A percentile compares a stretch with the other conserved stretches of the same genome.
phyloP scores from a whole-genome alignment of 23 tunicate genomes.

The Ciona savignyi region DNA sequence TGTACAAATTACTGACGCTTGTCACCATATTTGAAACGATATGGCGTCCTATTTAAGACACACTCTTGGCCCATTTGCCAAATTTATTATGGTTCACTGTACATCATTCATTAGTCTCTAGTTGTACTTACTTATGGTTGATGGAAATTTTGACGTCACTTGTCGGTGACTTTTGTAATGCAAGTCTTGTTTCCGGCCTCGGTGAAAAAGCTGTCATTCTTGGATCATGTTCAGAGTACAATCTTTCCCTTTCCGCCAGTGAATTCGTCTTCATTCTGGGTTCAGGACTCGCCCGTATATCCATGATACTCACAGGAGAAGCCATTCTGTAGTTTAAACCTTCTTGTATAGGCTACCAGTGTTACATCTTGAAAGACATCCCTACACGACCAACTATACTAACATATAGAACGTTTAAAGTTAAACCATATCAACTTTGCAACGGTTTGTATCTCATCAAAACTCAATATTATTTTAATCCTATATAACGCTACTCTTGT shows the following conservation, averaged over 20 bases:
- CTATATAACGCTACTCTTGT: too few relatives aligned
- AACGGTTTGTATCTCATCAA: too few relatives aligned
- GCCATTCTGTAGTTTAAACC: neutral
- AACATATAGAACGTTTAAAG: neutral
- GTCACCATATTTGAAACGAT: too few relatives aligned
- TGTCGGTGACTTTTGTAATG: conserved; percentile 46
- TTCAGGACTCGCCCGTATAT: conserved; percentile 4
- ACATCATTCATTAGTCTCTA: too few relatives aligned
- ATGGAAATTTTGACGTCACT: conserved; percentile 49
- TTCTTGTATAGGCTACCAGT: neutral
- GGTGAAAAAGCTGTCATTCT: conserved; percentile 76
- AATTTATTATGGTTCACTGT: too few relatives aligned
- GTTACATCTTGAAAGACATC: neutral
- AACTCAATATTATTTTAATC: too few relatives aligned
- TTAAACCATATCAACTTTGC: neutral
- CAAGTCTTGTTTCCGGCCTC: conserved; percentile 63
- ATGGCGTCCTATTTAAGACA: too few relatives aligned
- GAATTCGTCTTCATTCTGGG: neutral
- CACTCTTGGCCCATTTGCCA: too few relatives aligned
- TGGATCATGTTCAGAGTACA: conserved; percentile 19
- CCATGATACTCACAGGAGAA: neutral
- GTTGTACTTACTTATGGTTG: conserved; percentile 35
- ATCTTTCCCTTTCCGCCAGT: conserved; percentile 52
- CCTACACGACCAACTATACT: too few relatives aligned
- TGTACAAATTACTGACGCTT: too few relatives aligned